These are phyloP conservation scores for Dicycla oo DNA, from an alignment of 2,888 invertebrate genomes.

Conservation along the genomic window DNA sequence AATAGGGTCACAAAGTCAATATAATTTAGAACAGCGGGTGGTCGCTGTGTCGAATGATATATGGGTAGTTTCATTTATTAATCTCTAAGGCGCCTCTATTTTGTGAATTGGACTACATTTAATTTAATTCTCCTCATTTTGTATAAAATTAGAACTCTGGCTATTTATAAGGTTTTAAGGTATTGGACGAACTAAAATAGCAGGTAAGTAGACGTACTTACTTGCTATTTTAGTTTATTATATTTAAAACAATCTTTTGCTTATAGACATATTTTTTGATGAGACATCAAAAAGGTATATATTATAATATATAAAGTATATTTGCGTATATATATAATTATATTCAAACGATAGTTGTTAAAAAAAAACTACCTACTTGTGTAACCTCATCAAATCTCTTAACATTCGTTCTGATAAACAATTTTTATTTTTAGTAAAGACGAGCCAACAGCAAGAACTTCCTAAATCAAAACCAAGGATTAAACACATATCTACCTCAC, in stretches of 20 bases:
- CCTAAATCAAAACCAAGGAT: neutral
- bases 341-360: too few species aligned
- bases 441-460: too few species aligned
- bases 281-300: too few species aligned
- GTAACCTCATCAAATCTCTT: neutral
- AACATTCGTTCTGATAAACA: neutral
- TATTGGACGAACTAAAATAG: too few species aligned
- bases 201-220: neutral
- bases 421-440: neutral
- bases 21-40: constrained; percentile 80
- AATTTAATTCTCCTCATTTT: constrained; percentile 63
- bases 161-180: constrained; percentile 44
- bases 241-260: too few species aligned
- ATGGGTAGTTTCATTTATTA: constrained; percentile 76
- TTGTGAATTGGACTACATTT: constrained; percentile 66
- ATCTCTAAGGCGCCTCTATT: constrained; percentile 72
- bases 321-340: too few species aligned
- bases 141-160: constrained; percentile 56
- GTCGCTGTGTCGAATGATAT: constrained; percentile 78
- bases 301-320: too few species aligned
- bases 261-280: too few species aligned
- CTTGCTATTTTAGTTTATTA: neutral
- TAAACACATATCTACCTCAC: constrained; percentile 12
- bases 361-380: neutral
- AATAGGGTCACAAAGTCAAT: constrained; percentile 74